A percentile compares a stretch with the other conserved stretches of the same genome.
phyloP scores from a whole-genome alignment of 2,797 vertebrate genomes.

The Bovichtus variegatus region DNA sequence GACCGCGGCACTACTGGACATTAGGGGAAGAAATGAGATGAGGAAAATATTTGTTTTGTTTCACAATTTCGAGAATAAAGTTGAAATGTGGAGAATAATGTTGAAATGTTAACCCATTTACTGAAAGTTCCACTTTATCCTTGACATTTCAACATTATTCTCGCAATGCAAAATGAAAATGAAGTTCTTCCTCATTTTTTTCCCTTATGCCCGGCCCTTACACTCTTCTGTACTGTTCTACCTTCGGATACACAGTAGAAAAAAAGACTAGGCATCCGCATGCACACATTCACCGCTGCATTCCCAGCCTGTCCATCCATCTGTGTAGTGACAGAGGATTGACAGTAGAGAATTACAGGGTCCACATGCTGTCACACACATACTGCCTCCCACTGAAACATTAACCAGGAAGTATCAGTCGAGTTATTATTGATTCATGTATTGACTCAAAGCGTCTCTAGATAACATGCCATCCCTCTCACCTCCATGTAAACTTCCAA shows the following conservation, averaged over 20 bases:
- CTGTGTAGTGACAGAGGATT: conserved; percentile 53
- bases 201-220: no score
- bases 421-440: neutral
- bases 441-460: neutral
- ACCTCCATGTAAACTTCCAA: neutral
- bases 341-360: conserved; percentile 57
- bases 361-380: conserved; percentile 36
- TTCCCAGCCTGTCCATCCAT: conserved; percentile 41
- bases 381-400: conserved; percentile 1
- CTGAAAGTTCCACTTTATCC: no score
- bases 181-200: no score
- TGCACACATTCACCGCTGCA: conserved; percentile 13
- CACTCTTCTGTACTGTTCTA: neutral
- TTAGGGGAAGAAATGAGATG: no score
- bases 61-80: no score
- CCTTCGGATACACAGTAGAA: neutral
- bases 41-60: no score
- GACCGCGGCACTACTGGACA: neutral
- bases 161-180: no score
- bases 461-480: no score
- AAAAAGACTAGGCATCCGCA: neutral
- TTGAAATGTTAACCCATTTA: no score
- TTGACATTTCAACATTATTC: no score
- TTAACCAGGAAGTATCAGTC: conserved; percentile 5
- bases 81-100: no score